Conservation (phyloP, 2,797 vertebrate species). For the Sebastes variabilis region DNA sequence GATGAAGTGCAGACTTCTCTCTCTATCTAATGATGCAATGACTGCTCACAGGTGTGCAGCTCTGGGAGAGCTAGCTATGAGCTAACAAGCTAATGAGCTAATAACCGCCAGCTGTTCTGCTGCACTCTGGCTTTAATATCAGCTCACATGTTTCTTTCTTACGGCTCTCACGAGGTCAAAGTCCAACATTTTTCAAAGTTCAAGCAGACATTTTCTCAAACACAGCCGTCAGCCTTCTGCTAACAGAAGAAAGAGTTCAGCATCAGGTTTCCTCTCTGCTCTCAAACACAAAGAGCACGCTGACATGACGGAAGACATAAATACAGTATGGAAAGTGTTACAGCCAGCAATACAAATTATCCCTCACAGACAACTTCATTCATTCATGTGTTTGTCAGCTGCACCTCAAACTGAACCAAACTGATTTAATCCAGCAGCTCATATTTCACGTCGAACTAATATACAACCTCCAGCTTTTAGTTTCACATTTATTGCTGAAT, state of each 20-base stretch:
- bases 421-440: constrained; percentile 10
- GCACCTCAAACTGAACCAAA: background rate
- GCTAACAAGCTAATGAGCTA: constrained; percentile 25
- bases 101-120: constrained; percentile 43
- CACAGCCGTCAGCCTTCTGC: background rate
- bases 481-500: background rate
- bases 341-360: constrained; percentile 1
- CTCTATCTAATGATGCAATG: background rate
- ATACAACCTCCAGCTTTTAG: background rate
- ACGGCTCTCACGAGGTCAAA: constrained; percentile 17
- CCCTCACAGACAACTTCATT: background rate
- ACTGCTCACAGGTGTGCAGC: constrained; percentile 13
- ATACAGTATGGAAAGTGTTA: constrained; percentile 26
- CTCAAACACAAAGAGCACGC: background rate
- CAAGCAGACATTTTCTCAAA: background rate
- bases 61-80: background rate
- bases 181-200: background rate
- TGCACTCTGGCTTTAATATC: background rate
- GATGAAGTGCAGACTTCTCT: constrained; percentile 7
- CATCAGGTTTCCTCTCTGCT: constrained; percentile 17
- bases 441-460: constrained; percentile 7
- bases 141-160: constrained; percentile 1
- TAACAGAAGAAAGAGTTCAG: background rate
- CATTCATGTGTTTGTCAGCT: background rate
- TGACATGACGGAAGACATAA: constrained; percentile 17